Conservation (phyloP, 92 coral and sea anemone species). For the Phenganax stokvisi region DNA sequence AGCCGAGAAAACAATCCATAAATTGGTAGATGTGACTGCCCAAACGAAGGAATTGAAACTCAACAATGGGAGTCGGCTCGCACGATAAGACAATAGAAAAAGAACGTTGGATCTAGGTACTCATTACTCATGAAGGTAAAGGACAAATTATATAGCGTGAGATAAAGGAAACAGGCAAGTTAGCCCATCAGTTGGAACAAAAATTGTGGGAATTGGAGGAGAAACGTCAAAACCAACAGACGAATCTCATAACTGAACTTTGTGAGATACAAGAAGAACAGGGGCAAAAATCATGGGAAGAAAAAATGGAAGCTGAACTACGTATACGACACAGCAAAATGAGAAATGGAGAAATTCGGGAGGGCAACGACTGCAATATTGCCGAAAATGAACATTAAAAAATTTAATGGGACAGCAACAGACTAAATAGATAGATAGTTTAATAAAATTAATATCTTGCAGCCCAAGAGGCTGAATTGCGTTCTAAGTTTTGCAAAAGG, state of each 20-base stretch:
- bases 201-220: background rate
- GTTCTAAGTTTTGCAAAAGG: too few species aligned
- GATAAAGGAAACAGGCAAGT: slow-evolving; percentile 15
- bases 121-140: slow-evolving; percentile 15
- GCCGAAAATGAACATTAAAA: slow-evolving; percentile 49
- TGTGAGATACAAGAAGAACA: slow-evolving; percentile 16
- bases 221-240: slow-evolving; percentile 7
- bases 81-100: slow-evolving; percentile 48
- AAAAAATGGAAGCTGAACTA: slow-evolving; percentile 43
- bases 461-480: too few species aligned
- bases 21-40: slow-evolving; percentile 36
- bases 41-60: slow-evolving; percentile 44
- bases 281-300: slow-evolving; percentile 47
- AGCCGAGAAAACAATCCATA: slow-evolving; percentile 29
- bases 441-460: too few species aligned
- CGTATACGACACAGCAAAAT: slow-evolving; percentile 42
- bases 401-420: slow-evolving; percentile 52
- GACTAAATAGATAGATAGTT: slow-evolving; percentile 40
- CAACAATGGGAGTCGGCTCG: slow-evolving; percentile 39
- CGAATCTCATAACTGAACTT: background rate
- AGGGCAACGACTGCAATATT: slow-evolving; percentile 36
- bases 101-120: slow-evolving; percentile 26
- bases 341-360: slow-evolving; percentile 44
- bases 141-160: slow-evolving; percentile 27
- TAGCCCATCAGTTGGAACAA: background rate